phyloP scores from a whole-genome alignment of 1,140 invertebrate genomes.

The Galleria mellonella region DNA sequence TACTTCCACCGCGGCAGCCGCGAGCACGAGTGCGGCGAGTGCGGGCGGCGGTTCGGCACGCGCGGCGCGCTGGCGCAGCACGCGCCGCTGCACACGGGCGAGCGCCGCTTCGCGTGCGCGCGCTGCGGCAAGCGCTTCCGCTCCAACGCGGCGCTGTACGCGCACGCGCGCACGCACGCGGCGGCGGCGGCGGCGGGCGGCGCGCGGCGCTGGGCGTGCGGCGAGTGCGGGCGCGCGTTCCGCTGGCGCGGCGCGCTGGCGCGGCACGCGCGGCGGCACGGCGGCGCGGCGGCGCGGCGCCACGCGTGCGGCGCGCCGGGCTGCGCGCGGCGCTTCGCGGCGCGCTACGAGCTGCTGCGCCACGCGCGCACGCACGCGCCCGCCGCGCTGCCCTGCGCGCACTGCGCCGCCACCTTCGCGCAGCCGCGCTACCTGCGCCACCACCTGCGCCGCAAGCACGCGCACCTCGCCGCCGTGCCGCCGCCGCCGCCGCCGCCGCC shows the following conservation, averaged over 20 bases:
- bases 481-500: too few relatives aligned
- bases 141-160: constrained; percentile 72
- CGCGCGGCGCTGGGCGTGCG: constrained; percentile 68
- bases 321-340: constrained; percentile 73
- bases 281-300: constrained; percentile 61
- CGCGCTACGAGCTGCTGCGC: constrained; percentile 69
- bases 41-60: constrained; percentile 74
- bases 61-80: constrained; percentile 52
- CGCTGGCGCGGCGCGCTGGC: constrained; percentile 67
- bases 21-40: constrained; percentile 71
- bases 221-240: constrained; percentile 65
- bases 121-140: constrained; percentile 74
- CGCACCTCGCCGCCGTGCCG: constrained; percentile 1
- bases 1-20: constrained; percentile 76
- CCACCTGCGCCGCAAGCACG: constrained; percentile 53
- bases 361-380: constrained; percentile 71
- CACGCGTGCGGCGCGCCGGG: constrained; percentile 56
- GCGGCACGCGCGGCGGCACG: constrained; percentile 69
- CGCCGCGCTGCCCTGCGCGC: constrained; percentile 62
- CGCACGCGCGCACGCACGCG: constrained; percentile 65
- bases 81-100: constrained; percentile 61
- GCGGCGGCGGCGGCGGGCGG: constrained; percentile 55
- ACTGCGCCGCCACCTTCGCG: constrained; percentile 75
- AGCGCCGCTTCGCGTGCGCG: constrained; percentile 68
- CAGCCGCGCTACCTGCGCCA: constrained; percentile 74